Conservation (phyloP, 2,113 vertebrate genomes). For the Cyprinus carpio region DNA sequence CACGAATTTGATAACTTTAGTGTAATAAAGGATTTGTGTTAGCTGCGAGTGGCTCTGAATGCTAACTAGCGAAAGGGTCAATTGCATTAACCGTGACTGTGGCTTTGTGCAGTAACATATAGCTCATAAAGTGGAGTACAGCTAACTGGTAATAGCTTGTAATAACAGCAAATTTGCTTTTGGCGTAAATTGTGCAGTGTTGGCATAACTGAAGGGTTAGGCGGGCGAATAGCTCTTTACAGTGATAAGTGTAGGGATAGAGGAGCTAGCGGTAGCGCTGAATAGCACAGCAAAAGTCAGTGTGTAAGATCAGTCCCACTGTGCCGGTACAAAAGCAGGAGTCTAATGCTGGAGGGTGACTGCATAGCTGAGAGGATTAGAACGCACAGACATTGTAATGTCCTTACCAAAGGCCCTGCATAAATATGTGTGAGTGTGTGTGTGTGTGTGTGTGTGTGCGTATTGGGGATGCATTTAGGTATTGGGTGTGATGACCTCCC, state of each 20-base stretch:
- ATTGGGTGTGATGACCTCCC: conserved; percentile 48
- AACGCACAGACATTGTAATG: conserved; percentile 48
- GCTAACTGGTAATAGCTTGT: conserved; percentile 36
- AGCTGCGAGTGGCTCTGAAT: conserved; percentile 23
- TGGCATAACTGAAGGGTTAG: conserved; percentile 34
- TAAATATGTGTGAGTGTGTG: conserved; percentile 38
- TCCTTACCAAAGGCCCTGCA: conserved; percentile 43
- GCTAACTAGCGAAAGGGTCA: conserved; percentile 33
- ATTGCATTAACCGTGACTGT: background rate
- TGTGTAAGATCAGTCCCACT: conserved; percentile 55
- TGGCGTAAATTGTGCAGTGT: background rate
- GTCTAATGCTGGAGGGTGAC: conserved; percentile 46
- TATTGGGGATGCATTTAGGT: conserved; percentile 52
- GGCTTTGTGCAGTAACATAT: conserved; percentile 17
- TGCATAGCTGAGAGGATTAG: conserved; percentile 58
- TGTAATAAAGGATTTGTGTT: conserved; percentile 5
- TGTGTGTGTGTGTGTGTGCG: conserved; percentile 45
- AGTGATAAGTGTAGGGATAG: conserved; percentile 39
- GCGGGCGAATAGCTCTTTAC: conserved; percentile 41
- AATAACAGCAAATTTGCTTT: conserved; percentile 36
- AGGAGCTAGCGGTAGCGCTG: conserved; percentile 31
- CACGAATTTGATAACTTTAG: background rate
- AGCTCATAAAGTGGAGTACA: conserved; percentile 8
- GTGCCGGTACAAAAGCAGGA: conserved; percentile 52
- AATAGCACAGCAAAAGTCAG: conserved; percentile 54